Evolutionary conservation across 1,140 invertebrate species (phyloP), one percentile per base, ranked within the genome.

Genomic region (Achroia grisella): DNA sequence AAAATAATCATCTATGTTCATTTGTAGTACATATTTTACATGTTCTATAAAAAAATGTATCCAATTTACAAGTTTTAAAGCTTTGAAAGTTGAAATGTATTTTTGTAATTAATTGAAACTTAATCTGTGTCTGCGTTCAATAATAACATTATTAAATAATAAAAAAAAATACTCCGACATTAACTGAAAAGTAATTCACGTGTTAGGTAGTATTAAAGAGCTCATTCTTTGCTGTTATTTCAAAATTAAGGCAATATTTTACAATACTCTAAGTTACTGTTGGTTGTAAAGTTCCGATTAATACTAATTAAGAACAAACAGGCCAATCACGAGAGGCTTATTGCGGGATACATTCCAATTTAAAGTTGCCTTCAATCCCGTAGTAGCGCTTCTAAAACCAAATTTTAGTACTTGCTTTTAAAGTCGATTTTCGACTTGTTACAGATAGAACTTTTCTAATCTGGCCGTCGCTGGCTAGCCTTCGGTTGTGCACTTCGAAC

Each of bases 271-370:
- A 57, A 64, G 58, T 65, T 64, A 43, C 48, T 56, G 47, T 64
- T 64, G 58, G 51, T 55, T 64, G 54, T 69, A 65, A 64, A 72
- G 68, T 72, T 61, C 56, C 72, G 76, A 79, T 85, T 82, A 82
- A 82, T 82, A 79, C 76, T 81, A 81, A 85, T 85, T 85, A 82
- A 75, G 71, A 76, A 74, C 72, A 77, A 84, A 82, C 73, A 81
- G 78, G 50, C 75, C 78, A 84, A 82, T 84, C 80, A 76, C 69
- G 65, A 75, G 69, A 73, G 74, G 75, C 75, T 85, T 82, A 82
- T 81, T 78, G 73, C 70, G 71, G 74, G 78, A 82, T 82, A 81
- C 78, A 79, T 82, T 82, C 78, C 81, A 85, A 85, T 82, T 85
- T 85, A 85, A 85, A 85, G 62, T 85, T 82, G 70, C 72, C 63